These are phyloP conservation scores for Harpagifer antarcticus DNA, from an alignment of 2,797 vertebrate genomes.

Conservation along the genomic window DNA sequence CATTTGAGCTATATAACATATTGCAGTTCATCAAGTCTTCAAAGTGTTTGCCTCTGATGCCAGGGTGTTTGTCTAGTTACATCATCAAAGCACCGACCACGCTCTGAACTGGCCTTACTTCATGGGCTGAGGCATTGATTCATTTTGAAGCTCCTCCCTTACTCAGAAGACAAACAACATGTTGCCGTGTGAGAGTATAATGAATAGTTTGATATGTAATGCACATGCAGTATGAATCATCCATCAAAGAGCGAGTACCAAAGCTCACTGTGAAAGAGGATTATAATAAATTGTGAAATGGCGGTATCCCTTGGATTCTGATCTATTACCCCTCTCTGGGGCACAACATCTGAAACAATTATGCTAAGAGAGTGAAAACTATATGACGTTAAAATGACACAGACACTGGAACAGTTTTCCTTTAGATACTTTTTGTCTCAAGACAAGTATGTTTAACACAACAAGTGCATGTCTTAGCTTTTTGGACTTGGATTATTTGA, in stretches of 20 bases:
- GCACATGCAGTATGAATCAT: constrained; percentile 57
- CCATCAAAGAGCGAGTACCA: constrained; percentile 64
- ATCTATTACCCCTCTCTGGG: constrained; percentile 15
- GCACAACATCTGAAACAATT: constrained; percentile 12
- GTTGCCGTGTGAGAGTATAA: constrained; percentile 31
- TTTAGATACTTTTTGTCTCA: too few species aligned
- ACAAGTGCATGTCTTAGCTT: too few species aligned
- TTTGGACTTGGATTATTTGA: too few species aligned
- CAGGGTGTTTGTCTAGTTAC: constrained; percentile 55
- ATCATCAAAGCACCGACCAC: constrained; percentile 62
- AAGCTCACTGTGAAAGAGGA: constrained; percentile 43
- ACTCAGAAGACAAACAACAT: constrained; percentile 29
- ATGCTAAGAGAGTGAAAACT: not conserved
- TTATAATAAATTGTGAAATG: constrained; percentile 42
- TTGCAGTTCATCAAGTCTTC: constrained; percentile 20
- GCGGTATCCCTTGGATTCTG: constrained; percentile 25
- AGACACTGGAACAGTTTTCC: not conserved
- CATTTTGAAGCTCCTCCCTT: constrained; percentile 17
- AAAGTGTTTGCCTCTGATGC: constrained; percentile 45
- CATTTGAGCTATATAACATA: not conserved
- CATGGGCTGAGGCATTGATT: constrained; percentile 42
- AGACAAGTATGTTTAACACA: too few species aligned
- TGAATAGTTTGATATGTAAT: constrained; percentile 55
- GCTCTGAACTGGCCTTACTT: constrained; percentile 24
- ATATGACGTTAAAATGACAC: not conserved